These are phyloP conservation scores for Rafetus swinhoei DNA, from an alignment of 2,113 vertebrate species.

Conservation along the genomic window DNA sequence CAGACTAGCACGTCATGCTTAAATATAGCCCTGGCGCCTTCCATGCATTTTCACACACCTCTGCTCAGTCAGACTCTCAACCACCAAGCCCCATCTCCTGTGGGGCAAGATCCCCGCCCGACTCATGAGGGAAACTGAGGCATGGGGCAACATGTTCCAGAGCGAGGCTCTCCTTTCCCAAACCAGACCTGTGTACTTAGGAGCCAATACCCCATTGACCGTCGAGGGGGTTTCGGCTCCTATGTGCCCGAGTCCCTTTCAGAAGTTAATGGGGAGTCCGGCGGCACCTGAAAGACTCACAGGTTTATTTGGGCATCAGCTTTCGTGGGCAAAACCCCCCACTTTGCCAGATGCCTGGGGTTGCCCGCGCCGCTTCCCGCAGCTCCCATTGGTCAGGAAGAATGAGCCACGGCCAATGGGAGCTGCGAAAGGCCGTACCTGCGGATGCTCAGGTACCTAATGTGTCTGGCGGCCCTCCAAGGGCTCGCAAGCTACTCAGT, in stretches of 20 bases:
- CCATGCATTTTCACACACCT: neutral
- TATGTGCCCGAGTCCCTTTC: neutral
- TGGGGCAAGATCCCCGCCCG: neutral
- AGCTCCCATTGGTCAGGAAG: no score
- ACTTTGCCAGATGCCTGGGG: no score
- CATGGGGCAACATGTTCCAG: neutral
- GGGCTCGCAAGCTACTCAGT: no score
- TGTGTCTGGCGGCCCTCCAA: no score
- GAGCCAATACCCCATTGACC: neutral
- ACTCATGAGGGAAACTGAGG: neutral
- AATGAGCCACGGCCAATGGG: no score
- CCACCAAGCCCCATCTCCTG: neutral
- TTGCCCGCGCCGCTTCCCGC: no score
- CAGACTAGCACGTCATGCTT: neutral
- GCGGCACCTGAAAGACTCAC: no score
- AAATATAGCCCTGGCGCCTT: neutral
- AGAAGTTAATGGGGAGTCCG: neutral
- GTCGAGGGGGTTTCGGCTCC: neutral
- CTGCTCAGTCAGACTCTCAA: neutral
- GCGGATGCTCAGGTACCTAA: no score
- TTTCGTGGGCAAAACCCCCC: no score
- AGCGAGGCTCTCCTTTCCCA: neutral
- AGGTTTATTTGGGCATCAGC: no score
- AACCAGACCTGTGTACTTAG: neutral
- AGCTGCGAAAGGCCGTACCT: no score